These are phyloP conservation scores for Creontiades dilutus DNA, from an alignment of 2,888 invertebrate species.

Conservation along the genomic window DNA sequence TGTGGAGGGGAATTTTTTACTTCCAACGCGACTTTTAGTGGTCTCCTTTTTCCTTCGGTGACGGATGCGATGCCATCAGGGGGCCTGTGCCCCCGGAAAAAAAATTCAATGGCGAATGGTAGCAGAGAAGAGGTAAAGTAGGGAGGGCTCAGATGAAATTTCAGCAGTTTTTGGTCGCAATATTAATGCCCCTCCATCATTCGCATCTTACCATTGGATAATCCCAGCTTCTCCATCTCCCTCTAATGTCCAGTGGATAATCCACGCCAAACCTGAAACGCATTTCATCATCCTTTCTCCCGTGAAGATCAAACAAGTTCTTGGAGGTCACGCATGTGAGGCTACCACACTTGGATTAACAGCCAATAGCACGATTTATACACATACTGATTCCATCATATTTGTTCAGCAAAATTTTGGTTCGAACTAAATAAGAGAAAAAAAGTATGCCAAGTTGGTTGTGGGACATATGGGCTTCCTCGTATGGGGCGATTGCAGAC, in stretches of 20 bases:
- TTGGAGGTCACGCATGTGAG: too few species aligned
- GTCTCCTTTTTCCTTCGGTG: background rate
- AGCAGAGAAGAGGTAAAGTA: background rate
- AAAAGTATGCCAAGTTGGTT: too few species aligned
- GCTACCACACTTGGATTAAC: too few species aligned
- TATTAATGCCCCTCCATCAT: background rate
- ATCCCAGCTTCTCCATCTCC: background rate
- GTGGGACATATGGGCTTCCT: too few species aligned
- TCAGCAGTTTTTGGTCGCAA: background rate
- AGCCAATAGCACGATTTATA: too few species aligned
- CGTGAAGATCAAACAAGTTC: too few species aligned
- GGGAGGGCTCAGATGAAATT: background rate
- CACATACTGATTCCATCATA: too few species aligned
- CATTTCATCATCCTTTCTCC: too few species aligned
- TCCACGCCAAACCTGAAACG: too few species aligned
- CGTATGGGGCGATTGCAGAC: too few species aligned
- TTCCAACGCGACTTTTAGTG: conserved; percentile 40
- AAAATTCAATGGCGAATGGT: background rate
- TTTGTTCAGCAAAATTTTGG: too few species aligned
- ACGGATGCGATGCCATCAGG: conserved; percentile 3
- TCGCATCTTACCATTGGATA: background rate
- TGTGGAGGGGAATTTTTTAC: conserved; percentile 28
- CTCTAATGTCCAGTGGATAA: background rate
- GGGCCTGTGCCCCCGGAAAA: background rate
- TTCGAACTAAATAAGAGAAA: too few species aligned